Evolutionary conservation across 2,888 invertebrate species (phyloP).

Genomic region (Nomada fabriciana): DNA sequence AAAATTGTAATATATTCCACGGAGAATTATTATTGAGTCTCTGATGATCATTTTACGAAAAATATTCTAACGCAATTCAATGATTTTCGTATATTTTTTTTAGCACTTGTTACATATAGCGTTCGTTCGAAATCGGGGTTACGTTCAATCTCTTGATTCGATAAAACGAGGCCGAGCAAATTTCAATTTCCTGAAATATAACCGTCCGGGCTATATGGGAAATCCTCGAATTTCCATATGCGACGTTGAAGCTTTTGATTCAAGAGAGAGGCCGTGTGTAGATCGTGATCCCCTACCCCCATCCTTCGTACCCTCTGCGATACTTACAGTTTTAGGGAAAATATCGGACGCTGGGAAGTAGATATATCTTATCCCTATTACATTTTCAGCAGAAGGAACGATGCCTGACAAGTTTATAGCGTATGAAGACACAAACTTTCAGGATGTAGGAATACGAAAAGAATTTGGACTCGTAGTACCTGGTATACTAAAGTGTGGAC

Average conservation of each 20-base stretch:
- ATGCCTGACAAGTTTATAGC: neutral
- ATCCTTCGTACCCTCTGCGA: neutral
- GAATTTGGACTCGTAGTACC: neutral
- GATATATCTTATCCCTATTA: neutral
- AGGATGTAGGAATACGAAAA: neutral
- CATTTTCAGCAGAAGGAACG: neutral
- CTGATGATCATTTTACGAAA: neutral
- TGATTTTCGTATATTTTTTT: constrained; percentile 15
- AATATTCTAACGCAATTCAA: neutral
- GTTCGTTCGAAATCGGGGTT: constrained; percentile 39
- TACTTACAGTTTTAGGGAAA: constrained; percentile 17
- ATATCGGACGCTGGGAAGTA: constrained; percentile 1
- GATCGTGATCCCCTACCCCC: constrained; percentile 13
- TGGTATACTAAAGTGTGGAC: too few species aligned
- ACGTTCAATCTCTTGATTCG: constrained; percentile 64
- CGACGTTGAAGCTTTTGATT: constrained; percentile 34
- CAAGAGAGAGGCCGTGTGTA: neutral
- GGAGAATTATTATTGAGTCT: neutral
- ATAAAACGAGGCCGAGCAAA: constrained; percentile 58
- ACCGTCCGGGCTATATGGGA: constrained; percentile 31
- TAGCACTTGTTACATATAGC: constrained; percentile 37
- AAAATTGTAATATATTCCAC: neutral
- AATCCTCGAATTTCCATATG: constrained; percentile 48
- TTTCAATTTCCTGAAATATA: constrained; percentile 64
- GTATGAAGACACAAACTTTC: neutral